A percentile compares a stretch with the other conserved stretches of the same genome.
These are phyloP conservation scores for Actenoides lindsayi DNA, from an alignment of 2,113 vertebrate genomes.

Conservation along the genomic window DNA sequence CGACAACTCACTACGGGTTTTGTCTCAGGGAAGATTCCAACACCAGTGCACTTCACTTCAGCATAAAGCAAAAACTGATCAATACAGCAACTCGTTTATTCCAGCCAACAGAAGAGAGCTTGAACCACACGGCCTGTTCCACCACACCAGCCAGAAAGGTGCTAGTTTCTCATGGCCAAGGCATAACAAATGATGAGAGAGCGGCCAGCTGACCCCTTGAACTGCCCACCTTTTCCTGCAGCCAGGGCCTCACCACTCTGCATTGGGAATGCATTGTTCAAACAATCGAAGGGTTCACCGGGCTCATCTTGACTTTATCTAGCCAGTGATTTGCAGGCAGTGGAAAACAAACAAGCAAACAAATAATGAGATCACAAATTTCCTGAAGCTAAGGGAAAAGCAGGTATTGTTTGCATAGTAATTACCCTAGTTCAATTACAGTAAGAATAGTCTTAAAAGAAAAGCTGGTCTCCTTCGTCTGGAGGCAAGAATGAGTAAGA, in stretches of 20 bases:
- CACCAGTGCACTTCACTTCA: not conserved
- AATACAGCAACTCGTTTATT: not conserved
- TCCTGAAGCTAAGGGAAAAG: not conserved
- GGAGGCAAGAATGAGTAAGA: not conserved
- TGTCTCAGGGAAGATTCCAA: not conserved
- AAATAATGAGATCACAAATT: not conserved
- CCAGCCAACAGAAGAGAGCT: not conserved
- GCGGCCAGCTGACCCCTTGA: not conserved
- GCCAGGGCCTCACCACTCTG: not conserved
- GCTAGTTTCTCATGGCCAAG: not conserved
- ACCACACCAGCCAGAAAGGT: not conserved
- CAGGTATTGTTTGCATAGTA: conserved; percentile 5
- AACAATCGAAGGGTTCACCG: not conserved
- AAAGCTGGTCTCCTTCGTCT: not conserved
- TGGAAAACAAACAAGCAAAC: not conserved
- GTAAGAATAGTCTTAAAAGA: not conserved
- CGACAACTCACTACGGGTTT: not conserved
- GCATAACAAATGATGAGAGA: not conserved
- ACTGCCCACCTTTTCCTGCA: not conserved
- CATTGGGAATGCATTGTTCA: not conserved
- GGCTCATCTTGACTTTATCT: not conserved
- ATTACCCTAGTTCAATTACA: conserved; percentile 22
- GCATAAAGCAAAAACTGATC: not conserved
- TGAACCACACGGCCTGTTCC: not conserved
- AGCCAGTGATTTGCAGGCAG: not conserved